These are phyloP conservation scores for Knipowitschia caucasica DNA, from an alignment of 2,797 vertebrate genomes.

Conservation along the genomic window DNA sequence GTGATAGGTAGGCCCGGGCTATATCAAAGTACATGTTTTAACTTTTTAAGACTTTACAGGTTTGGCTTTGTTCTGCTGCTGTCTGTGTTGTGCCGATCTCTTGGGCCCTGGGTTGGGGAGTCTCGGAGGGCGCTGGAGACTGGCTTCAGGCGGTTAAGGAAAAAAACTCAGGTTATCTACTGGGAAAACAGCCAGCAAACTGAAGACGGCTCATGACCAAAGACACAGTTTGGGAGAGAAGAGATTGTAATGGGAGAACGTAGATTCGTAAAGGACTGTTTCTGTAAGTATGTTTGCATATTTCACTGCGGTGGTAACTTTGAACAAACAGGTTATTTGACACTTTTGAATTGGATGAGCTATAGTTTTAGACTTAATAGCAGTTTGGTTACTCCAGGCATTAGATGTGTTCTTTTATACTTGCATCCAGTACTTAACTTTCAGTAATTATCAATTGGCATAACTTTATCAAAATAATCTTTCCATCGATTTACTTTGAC, in stretches of 20 bases:
- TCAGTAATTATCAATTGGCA: too few species aligned
- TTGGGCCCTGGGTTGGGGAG: conserved; percentile 67
- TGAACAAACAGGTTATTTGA: not conserved
- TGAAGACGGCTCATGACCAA: conserved; percentile 68
- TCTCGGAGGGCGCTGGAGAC: conserved; percentile 70
- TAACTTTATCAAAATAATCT: too few species aligned
- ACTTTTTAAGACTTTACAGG: conserved; percentile 81
- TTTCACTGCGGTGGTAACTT: conserved; percentile 25
- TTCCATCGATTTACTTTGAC: too few species aligned
- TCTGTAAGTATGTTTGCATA: not conserved
- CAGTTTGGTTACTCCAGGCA: too few species aligned
- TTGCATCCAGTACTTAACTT: too few species aligned
- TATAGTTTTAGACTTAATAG: too few species aligned
- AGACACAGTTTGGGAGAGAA: conserved; percentile 54
- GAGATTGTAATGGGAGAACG: conserved; percentile 14
- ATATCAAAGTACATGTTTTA: conserved; percentile 81
- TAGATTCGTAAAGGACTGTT: not conserved
- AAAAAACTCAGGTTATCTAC: conserved; percentile 71
- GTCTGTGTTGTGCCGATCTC: conserved; percentile 72
- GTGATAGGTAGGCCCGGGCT: conserved; percentile 77
- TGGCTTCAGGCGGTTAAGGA: conserved; percentile 75
- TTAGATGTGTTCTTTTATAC: too few species aligned
- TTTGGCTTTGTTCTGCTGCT: conserved; percentile 77
- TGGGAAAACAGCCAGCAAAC: conserved; percentile 69
- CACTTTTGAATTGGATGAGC: too few species aligned